Base-by-base conservation (phyloP, 2,113 vertebrate genomes). In the Rutilus rutilus region DNA sequence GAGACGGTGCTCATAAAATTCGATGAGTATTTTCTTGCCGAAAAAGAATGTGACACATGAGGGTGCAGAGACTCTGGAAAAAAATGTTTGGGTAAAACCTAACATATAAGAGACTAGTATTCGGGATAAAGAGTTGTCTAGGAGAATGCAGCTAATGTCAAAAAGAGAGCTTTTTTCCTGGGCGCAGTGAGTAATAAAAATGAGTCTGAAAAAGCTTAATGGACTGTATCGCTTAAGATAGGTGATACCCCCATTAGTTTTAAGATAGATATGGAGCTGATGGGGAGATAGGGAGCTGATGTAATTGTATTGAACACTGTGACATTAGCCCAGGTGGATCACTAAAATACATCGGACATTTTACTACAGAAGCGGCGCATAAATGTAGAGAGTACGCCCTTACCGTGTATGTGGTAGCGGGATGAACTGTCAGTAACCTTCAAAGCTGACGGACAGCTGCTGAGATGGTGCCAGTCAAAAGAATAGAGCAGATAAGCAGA, bases 61-160 rank as follows among this genome's bases (percentile, higher is more conserved):
- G 87, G 15, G 33, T 82, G n/a, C 87, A 86, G 73, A 62, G 5
- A 30, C 78, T 21, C 1, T n/a, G n/a, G n/a, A n/a, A n/a, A n/a
- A n/a, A n/a, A n/a, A n/a, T n/a, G n/a, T n/a, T n/a, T n/a, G 33
- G 59, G 2, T 60, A 82, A 82, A 86, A 87, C 57, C 17, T n/a
- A 84, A 69, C 33, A 87, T 33, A 71, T 83, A 12, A 75, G 79
- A n/a, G 80, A 78, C 71, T n/a, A 27, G 62, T n/a, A 65, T 86
- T 12, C 0, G 1, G 6, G 45, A 86, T 39, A 85, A 78, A 73
- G 74, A 85, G 30, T 62, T 86, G 42, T 80, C 47, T 2, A 27
- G 54, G 12, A 59, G 5, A 42, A 62, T 84, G 45, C 64, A 88
- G 71, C 23, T 9, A 42, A 42, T 42, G 39, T 9, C 39, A 42